Percentiles rank a stretch among this genome's conserved stretches.
These are phyloP conservation scores for Cephus runcator DNA, from an alignment of 2,888 invertebrate species.

Conservation along the genomic window DNA sequence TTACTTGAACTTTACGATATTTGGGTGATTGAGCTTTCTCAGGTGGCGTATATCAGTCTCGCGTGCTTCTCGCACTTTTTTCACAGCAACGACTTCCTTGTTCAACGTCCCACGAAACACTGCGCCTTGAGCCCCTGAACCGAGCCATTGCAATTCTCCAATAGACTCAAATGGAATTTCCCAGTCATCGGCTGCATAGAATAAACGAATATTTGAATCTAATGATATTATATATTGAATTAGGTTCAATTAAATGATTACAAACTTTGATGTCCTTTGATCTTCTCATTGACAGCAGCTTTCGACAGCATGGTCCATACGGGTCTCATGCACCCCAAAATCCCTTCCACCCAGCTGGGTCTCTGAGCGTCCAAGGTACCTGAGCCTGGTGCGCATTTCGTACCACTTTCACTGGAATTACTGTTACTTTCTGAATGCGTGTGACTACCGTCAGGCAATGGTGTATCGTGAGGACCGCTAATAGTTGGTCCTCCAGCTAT, in stretches of 20 bases:
- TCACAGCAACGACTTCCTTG: conserved; percentile 92
- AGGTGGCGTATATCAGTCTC: conserved; percentile 95
- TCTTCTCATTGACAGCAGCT: conserved; percentile 74
- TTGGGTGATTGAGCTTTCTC: conserved; percentile 92
- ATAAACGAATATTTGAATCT: neutral
- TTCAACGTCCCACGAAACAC: conserved; percentile 89
- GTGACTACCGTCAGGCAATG: conserved; percentile 44
- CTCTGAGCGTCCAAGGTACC: conserved; percentile 66
- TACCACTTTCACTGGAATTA: conserved; percentile 53
- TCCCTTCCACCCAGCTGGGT: conserved; percentile 82
- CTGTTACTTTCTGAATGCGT: conserved; percentile 53
- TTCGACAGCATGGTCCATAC: conserved; percentile 89
- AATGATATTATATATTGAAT: neutral
- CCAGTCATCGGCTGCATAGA: conserved; percentile 80
- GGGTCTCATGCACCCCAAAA: conserved; percentile 89
- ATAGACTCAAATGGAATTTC: conserved; percentile 94
- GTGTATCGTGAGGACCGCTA: conserved; percentile 36
- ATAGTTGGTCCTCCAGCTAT: conserved; percentile 53
- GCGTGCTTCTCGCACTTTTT: conserved; percentile 91
- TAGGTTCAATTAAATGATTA: neutral
- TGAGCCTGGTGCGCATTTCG: conserved; percentile 51
- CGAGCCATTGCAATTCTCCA: conserved; percentile 88
- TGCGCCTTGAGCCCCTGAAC: conserved; percentile 95
- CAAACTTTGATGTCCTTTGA: conserved; percentile 74
- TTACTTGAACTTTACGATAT: conserved; percentile 88